Conservation (phyloP, 37 sponge, comb jelly and placozoan genomes). For the Beroe forskalii region DNA sequence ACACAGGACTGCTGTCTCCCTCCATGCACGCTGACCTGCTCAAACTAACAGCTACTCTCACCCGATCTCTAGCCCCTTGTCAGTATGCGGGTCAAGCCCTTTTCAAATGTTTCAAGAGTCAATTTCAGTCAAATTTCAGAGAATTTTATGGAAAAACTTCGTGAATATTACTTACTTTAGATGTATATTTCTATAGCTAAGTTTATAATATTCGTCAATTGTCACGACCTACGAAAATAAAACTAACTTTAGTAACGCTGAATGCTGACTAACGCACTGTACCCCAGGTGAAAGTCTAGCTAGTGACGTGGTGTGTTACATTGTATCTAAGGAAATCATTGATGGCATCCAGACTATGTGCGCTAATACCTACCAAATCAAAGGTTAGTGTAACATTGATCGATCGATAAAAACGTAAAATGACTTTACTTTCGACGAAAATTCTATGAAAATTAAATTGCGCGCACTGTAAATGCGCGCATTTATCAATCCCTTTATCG, state of each 20-base stretch:
- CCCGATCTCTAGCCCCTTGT: constrained; percentile 29
- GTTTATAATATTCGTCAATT: too few species aligned
- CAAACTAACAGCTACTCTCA: constrained; percentile 10
- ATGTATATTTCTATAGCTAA: too few species aligned
- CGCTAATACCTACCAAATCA: constrained; percentile 11
- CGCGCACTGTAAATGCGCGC: too few species aligned
- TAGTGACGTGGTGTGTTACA: constrained; percentile 24
- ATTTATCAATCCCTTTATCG: too few species aligned
- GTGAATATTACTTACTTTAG: too few species aligned
- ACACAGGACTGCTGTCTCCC: not conserved
- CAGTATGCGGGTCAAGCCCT: not conserved
- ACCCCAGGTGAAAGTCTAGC: constrained; percentile 36
- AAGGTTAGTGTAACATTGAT: constrained; percentile 24
- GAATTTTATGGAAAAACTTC: too few species aligned
- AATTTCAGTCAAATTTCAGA: not conserved
- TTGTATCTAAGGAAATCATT: constrained; percentile 45
- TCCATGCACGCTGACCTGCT: constrained; percentile 10
- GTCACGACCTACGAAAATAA: too few species aligned
- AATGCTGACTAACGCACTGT: too few species aligned
- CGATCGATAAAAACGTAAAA: too few species aligned
- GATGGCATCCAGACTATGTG: constrained; percentile 14
- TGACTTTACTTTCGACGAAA: too few species aligned
- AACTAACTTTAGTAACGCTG: too few species aligned
- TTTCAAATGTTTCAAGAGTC: not conserved
- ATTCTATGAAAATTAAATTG: too few species aligned